Base-by-base conservation (phyloP, 2,888 invertebrate species). In the Emmelina monodactyla region DNA sequence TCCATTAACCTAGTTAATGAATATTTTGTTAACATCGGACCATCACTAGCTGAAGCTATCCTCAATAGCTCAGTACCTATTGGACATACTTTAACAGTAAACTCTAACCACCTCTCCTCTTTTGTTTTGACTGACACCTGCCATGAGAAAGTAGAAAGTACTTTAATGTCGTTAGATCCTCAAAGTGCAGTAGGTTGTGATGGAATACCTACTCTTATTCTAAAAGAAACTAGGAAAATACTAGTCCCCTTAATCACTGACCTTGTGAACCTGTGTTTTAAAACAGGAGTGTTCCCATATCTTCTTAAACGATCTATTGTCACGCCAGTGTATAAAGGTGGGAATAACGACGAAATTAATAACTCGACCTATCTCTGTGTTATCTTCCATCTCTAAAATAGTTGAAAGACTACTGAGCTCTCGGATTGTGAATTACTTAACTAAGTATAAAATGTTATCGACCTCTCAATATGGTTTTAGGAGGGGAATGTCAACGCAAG, bases 211-310 rank as follows among this genome's bases (percentile, higher is more conserved):
- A n/a, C 11, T n/a, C n/a, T n/a, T n/a, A n/a, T n/a, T n/a, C n/a
- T n/a, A n/a, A n/a, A n/a, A n/a, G n/a, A n/a, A n/a, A n/a, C n/a
- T n/a, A n/a, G n/a, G n/a, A n/a, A n/a, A n/a, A n/a, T n/a, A n/a
- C n/a, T n/a, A 25, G 25, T 25, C 25, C n/a, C 25, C n/a, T 25
- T 25, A 25, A 25, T 25, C n/a, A 25, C 25, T 25, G 25, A 25
- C 25, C 25, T 25, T 25, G 25, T 25, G 25, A 25, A 25, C n/a
- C 25, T 25, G 25, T 25, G 25, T 25, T 25, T 25, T 25, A 25
- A 25, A 25, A 10, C 25, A 7, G 25, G 6, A 25, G 6, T 25
- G 3, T 25, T n/a, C n/a, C n/a, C n/a, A n/a, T n/a, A n/a, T n/a
- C n/a, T n/a, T n/a, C n/a, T n/a, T n/a, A n/a, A n/a, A n/a, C 6